Evolutionary conservation across 2,113 vertebrate genomes (phyloP).

Genomic region (Hippocampus barbouri): DNA sequence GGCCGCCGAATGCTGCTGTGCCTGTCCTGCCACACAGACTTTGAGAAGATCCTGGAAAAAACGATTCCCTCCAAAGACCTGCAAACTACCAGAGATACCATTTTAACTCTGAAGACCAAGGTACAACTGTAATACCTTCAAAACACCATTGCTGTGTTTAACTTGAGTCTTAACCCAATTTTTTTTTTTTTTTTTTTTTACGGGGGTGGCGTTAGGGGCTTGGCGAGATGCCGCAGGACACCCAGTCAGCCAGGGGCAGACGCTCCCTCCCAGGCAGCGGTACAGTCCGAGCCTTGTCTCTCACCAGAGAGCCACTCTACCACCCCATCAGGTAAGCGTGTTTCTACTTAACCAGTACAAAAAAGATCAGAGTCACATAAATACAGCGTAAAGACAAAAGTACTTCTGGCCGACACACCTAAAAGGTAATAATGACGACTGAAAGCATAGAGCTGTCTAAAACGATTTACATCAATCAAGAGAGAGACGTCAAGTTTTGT

Average conservation of each 20-base stretch:
- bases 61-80: conserved; percentile 82
- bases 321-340: conserved; percentile 73
- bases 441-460: neutral
- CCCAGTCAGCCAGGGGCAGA: conserved; percentile 82
- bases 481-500: neutral
- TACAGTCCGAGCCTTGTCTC: conserved; percentile 78
- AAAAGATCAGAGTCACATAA: neutral
- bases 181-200: too few relatives aligned
- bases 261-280: conserved; percentile 76
- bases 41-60: conserved; percentile 87
- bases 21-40: conserved; percentile 82
- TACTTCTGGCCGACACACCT: neutral
- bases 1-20: conserved; percentile 87
- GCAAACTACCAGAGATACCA: conserved; percentile 79
- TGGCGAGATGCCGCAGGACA: conserved; percentile 83
- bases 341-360: neutral
- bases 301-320: conserved; percentile 76
- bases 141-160: neutral
- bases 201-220: conserved; percentile 74
- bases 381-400: neutral
- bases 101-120: conserved; percentile 83
- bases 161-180: neutral
- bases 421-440: neutral
- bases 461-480: neutral
- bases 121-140: conserved; percentile 49